Base-by-base conservation (phyloP, 2,888 invertebrate genomes). In the Nomada lathburiana region DNA sequence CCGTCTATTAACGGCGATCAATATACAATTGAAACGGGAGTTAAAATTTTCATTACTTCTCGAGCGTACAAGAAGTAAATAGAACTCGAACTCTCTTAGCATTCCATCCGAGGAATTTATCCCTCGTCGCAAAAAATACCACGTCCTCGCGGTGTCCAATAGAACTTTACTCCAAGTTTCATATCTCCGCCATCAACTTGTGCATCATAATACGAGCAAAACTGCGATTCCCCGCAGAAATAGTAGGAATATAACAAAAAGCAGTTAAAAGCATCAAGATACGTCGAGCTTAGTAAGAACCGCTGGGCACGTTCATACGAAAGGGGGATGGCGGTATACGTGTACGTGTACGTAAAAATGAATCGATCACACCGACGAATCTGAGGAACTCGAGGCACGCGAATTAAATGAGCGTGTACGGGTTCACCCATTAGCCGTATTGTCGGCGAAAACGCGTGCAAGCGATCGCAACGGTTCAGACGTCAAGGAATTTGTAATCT, bases 401-500 rank as follows among this genome's bases (percentile, higher is more conserved):
- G 67, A 59, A 82, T 83, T 68, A 72, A 76, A 83, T 55, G 68
- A 57, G 50, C 57, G 59, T 57, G 59, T 57, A 74, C 69, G 20
- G 44, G 60, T 71, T 69, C 53, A 18, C 26, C 44, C 68, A 73
- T 79, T 72, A 65, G 55, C 64, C 72, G 63, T 65, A 83, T 75
- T 65, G 71, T 53, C 74, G 50, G 68, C 11, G 42, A 13, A 57
- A 83, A 75, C 69, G 75, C 55, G 78, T 76, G 75, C 68, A 75
- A 53, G 73, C 44, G 64, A 36, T 62, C 64, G 57, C 63, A 59
- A 55, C 80, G 80, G 84, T 80, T 75, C 76, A 77, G 80, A 84
- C 76, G 74, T 84, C 84, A 62, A 71, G 71, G 71, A 80, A 84
- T 83, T 84, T 84, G 76, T 71, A 84, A 68, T 84, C 73, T 59